Evolutionary conservation across 2,113 vertebrate genomes (phyloP), one percentile per base, ranked within the genome.

Genomic region (Serinus canaria): DNA sequence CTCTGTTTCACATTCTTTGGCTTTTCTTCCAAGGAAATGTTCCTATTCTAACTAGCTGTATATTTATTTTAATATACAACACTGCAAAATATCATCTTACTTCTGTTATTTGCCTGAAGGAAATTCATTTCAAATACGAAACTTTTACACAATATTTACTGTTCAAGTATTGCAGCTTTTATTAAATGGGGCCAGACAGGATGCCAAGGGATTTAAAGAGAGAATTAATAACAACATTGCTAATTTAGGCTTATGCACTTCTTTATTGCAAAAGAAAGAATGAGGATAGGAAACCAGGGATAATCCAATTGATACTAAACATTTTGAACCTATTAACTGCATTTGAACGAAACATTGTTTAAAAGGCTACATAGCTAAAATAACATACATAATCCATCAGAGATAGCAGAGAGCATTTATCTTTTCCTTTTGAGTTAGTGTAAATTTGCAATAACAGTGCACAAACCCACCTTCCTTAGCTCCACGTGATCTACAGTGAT

Each of bases 71-170:
- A 97, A 96, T 95, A 97, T 75, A 96, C 87, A 97, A 95, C 47
- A 68, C 67, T 83, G 76, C 88, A 96, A 97, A 97, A 95, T 95
- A 97, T 88, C 82, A 94, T 97, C 82, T 95, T 96, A 68, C 95
- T 97, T 87, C 56, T 96, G 93, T 82, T 97, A 95, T 97, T 97
- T 97, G 91, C 89, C 96, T 78, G 87, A 95, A 97, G 88, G 89
- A 96, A 92, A 93, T 95, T 97, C 53, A 98, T 97, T 97, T 97
- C 95, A 95, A 90, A 96, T 97, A 96, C 92, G 90, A 97, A 94
- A 94, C 75, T 97, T 95, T 95, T 96, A 94, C 89, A 95, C 89
- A 97, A 84, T 93, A 97, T 96, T 98, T 97, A 96, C 88, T 77
- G 94, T 97, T 97, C 68, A 87, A 93, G 83, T 96, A 94, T 68